Conservation (phyloP, 2,888 invertebrate genomes). For the Mayetiola destructor region DNA sequence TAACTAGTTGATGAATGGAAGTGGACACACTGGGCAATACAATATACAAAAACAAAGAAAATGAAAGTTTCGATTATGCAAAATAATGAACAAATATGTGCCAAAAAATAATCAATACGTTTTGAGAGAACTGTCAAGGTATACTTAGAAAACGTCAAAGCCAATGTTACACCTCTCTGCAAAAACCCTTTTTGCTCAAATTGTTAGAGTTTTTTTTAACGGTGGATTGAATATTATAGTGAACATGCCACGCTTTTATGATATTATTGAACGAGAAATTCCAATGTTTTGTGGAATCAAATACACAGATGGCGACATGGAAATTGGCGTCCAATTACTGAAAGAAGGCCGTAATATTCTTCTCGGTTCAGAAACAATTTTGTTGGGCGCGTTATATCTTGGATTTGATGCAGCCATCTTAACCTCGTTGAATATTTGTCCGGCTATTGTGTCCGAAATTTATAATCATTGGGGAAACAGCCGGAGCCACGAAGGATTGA, state of each 20-base stretch:
- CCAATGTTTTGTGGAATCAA: slow-evolving; percentile 71
- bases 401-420: slow-evolving; percentile 61
- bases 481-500: background rate
- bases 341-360: slow-evolving; percentile 42
- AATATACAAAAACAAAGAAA: no score
- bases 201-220: no score
- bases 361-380: slow-evolving; percentile 48
- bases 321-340: slow-evolving; percentile 48
- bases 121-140: no score
- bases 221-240: slow-evolving; percentile 44
- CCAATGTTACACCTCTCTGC: no score
- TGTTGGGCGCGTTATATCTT: slow-evolving; percentile 48
- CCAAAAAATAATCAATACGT: no score
- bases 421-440: slow-evolving; percentile 52
- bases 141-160: no score
- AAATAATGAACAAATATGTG: no score
- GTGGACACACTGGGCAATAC: no score
- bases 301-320: slow-evolving; percentile 58
- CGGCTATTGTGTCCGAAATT: slow-evolving; percentile 43
- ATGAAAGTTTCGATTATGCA: no score
- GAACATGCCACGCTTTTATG: slow-evolving; percentile 54
- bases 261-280: slow-evolving; percentile 44
- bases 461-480: slow-evolving; percentile 36
- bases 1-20: no score
- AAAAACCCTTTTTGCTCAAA: no score